Evolutionary conservation across 2,888 invertebrate genomes (phyloP).

Genomic region (Chymomyza procnemis): DNA sequence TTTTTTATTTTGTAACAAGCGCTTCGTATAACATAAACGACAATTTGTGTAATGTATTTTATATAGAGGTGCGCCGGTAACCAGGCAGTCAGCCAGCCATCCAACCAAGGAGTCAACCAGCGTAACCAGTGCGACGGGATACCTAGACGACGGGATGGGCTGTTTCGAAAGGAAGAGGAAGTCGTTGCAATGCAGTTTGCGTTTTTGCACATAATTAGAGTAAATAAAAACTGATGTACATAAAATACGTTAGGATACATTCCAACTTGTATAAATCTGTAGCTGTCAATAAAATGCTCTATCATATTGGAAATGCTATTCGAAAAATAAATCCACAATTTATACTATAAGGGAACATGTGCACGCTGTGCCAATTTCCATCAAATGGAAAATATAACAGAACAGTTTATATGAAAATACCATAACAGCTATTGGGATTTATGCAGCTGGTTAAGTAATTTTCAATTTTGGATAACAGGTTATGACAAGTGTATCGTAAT

Average conservation of each 20-base stretch:
- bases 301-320: no score
- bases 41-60: constrained; percentile 54
- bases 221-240: constrained; percentile 11
- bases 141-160: background rate
- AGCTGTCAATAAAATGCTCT: no score
- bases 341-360: no score
- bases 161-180: background rate
- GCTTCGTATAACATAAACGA: constrained; percentile 27
- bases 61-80: constrained; percentile 2
- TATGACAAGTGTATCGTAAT: no score
- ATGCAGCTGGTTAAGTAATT: no score
- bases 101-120: background rate
- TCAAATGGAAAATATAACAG: no score
- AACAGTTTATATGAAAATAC: no score
- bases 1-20: background rate
- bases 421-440: no score
- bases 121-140: background rate
- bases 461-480: no score
- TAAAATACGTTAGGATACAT: constrained; percentile 16
- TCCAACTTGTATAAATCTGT: background rate
- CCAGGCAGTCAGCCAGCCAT: background rate
- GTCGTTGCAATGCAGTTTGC: background rate
- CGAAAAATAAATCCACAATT: no score
- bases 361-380: no score
- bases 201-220: constrained; percentile 18